These are phyloP conservation scores for Vireo griseus DNA, from an alignment of 2,797 vertebrate genomes.

Conservation along the genomic window DNA sequence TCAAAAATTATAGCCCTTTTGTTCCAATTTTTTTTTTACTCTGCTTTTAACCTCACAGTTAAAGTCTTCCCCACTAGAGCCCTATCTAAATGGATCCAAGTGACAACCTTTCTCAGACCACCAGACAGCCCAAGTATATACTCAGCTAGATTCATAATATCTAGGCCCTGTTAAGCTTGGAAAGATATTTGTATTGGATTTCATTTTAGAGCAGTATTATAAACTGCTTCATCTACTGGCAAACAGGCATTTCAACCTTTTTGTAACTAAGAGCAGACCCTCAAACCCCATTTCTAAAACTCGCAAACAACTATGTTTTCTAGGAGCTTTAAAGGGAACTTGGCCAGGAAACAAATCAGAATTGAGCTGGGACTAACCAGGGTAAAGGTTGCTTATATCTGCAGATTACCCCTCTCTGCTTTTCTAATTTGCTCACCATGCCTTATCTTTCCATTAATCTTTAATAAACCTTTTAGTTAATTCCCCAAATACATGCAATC, in stretches of 20 bases:
- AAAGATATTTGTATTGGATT: neutral
- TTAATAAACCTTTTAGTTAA: slow-evolving; percentile 69
- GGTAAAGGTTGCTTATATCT: slow-evolving; percentile 48
- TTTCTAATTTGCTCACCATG: slow-evolving; percentile 58
- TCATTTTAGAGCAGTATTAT: neutral
- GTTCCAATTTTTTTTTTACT: neutral
- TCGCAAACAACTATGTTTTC: neutral
- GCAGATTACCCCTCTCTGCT: slow-evolving; percentile 62
- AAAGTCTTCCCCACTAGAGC: neutral
- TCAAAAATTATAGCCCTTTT: neutral
- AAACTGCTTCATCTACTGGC: neutral
- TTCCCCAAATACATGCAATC: slow-evolving; percentile 52
- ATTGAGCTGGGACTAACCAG: slow-evolving; percentile 33
- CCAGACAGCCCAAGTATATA: neutral
- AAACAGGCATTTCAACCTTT: neutral
- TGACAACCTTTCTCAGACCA: neutral
- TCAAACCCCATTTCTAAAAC: neutral
- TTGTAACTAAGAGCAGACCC: neutral
- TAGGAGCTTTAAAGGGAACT: neutral
- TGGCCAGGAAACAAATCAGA: slow-evolving; percentile 13
- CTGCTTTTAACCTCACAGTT: neutral
- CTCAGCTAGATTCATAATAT: neutral
- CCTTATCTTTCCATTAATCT: slow-evolving; percentile 66
- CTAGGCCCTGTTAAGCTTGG: neutral
- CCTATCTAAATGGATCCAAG: neutral